Conservation (phyloP, 2,888 invertebrate genomes). For the Drosophila limbata region DNA sequence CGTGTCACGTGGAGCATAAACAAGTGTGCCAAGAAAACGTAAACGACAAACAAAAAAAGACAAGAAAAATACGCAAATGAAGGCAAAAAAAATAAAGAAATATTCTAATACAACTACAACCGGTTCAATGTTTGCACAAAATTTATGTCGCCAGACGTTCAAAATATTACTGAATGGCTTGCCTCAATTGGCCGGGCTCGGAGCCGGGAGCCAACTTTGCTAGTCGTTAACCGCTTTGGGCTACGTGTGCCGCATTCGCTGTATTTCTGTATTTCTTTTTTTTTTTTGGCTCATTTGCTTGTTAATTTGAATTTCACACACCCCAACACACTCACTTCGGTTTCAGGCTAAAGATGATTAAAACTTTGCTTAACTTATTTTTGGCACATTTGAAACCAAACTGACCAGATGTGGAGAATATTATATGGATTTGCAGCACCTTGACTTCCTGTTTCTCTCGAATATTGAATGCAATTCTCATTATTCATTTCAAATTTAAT, state of each 20-base stretch:
- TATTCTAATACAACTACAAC: conserved; percentile 69
- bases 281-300: conserved; percentile 54
- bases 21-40: conserved; percentile 35
- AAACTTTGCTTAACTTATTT: conserved; percentile 9
- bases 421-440: conserved; percentile 10
- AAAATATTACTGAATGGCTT: conserved; percentile 72
- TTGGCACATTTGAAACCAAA: conserved; percentile 4
- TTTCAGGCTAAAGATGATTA: not conserved
- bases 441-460: conserved; percentile 27
- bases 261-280: conserved; percentile 21
- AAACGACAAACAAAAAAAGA: conserved; percentile 21
- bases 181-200: conserved; percentile 15
- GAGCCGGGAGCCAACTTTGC: conserved; percentile 32
- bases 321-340: not conserved
- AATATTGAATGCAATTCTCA: not conserved
- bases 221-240: conserved; percentile 42
- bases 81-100: conserved; percentile 6
- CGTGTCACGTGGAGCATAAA: conserved; percentile 50
- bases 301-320: conserved; percentile 77
- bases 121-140: conserved; percentile 81
- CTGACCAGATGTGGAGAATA: conserved; percentile 15
- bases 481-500: conserved; percentile 23
- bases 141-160: conserved; percentile 70
- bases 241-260: conserved; percentile 72
- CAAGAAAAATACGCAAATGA: conserved; percentile 21